phyloP scores from a whole-genome alignment of 2,113 vertebrate genomes.

The Arothron firmamentum region DNA sequence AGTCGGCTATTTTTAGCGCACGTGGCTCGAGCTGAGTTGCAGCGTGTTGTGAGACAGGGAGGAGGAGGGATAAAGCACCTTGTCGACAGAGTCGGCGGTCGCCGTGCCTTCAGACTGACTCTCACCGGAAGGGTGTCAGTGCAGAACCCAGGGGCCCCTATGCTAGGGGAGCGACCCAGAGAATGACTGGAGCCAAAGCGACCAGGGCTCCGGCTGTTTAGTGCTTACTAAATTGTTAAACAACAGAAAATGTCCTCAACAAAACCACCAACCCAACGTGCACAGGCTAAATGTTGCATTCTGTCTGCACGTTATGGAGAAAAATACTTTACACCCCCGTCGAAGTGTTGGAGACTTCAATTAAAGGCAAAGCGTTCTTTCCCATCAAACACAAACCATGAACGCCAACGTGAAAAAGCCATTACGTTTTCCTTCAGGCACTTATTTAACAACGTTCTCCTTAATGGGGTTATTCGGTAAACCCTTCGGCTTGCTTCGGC shows the following conservation, averaged over 20 bases:
- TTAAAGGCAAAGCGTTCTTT: constrained; percentile 42
- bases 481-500: constrained; percentile 52
- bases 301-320: constrained; percentile 12
- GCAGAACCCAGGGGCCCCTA: constrained; percentile 22
- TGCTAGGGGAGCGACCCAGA: constrained; percentile 28
- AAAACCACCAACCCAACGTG: no score
- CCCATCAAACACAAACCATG: constrained; percentile 49
- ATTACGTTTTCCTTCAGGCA: constrained; percentile 60
- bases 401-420: constrained; percentile 58
- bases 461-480: constrained; percentile 65
- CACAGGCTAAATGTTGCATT: no score
- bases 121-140: constrained; percentile 17
- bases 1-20: constrained; percentile 15
- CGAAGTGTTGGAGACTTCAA: constrained; percentile 25
- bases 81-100: constrained; percentile 1
- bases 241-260: no score
- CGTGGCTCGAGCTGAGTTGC: neutral
- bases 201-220: constrained; percentile 11
- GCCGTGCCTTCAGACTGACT: constrained; percentile 4
- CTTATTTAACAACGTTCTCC: constrained; percentile 59
- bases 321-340: constrained; percentile 23
- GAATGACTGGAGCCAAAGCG: constrained; percentile 33
- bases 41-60: constrained; percentile 5
- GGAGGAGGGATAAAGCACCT: constrained; percentile 6
- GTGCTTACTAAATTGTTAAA: no score